Evolutionary conservation across 1,140 invertebrate genomes (phyloP).

Genomic region (Manduca sexta): DNA sequence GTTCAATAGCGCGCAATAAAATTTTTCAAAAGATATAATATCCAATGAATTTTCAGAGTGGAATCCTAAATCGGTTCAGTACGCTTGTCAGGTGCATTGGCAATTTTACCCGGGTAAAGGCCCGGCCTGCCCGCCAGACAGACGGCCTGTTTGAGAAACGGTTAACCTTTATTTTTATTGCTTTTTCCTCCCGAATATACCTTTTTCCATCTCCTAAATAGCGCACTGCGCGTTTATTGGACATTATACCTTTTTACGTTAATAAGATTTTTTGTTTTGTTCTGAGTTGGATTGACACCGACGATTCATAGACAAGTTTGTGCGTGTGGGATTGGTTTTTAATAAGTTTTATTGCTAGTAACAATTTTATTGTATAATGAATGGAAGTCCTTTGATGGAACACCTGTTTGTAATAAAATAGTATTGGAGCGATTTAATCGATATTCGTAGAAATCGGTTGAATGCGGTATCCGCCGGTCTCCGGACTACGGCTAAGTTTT

Average conservation of each 20-base stretch:
- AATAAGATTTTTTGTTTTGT: no score
- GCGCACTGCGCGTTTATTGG: constrained; percentile 11
- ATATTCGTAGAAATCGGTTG: constrained; percentile 1
- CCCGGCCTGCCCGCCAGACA: constrained; percentile 11
- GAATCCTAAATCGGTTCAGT: constrained; percentile 16
- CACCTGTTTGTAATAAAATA: constrained; percentile 3
- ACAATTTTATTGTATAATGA: no score
- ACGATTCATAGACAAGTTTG: no score
- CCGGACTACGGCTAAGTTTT: constrained; percentile 9
- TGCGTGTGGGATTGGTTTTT: no score
- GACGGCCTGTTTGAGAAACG: constrained; percentile 29
- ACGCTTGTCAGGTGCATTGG: constrained; percentile 41
- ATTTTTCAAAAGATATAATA: no score
- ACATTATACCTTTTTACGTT: background rate
- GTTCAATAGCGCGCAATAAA: no score
- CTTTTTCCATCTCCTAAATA: constrained; percentile 10
- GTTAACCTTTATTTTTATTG: constrained; percentile 48
- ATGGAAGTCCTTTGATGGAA: background rate
- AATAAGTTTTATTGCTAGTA: no score
- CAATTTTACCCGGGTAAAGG: constrained; percentile 29
- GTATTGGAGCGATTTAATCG: background rate
- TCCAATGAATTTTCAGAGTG: constrained; percentile 7
- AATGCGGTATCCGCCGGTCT: background rate
- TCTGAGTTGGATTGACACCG: no score
- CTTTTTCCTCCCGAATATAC: constrained; percentile 15